Percentiles rank a stretch among this genome's conserved stretches.
Conservation (phyloP, 2,888 invertebrate genomes). For the Lasioglossum vierecki region DNA sequence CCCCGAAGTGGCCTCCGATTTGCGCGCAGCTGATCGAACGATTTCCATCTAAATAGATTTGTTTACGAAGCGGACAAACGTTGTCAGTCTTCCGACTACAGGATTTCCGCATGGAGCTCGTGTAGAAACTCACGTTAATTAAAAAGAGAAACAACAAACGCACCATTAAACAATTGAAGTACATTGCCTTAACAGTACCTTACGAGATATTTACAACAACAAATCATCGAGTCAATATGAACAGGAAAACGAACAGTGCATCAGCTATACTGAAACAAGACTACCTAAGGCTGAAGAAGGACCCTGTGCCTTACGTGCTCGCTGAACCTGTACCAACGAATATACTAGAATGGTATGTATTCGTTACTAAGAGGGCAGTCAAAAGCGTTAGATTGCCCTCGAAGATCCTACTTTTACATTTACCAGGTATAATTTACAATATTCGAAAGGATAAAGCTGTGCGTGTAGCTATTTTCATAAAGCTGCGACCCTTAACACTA, state of each 20-base stretch:
- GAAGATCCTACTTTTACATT: too few species aligned
- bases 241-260: conserved; percentile 88
- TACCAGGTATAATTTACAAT: too few species aligned
- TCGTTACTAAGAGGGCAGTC: neutral
- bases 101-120: neutral
- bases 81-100: neutral
- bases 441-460: too few species aligned
- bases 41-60: neutral
- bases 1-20: neutral
- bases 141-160: neutral
- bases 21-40: conserved; percentile 7
- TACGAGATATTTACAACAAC: neutral
- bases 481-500: too few species aligned
- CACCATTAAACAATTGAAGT: neutral
- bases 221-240: conserved; percentile 77
- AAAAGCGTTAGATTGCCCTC: too few species aligned
- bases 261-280: conserved; percentile 96
- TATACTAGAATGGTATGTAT: conserved; percentile 96
- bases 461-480: too few species aligned
- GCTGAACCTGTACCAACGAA: conserved; percentile 98
- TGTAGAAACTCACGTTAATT: neutral
- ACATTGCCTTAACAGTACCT: neutral
- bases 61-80: neutral
- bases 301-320: conserved; percentile 98
- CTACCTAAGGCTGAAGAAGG: conserved; percentile 96